A percentile compares a stretch with the other conserved stretches of the same genome.
Conservation (phyloP, 2,888 invertebrate species). For the Orthonychiurus folsomi region DNA sequence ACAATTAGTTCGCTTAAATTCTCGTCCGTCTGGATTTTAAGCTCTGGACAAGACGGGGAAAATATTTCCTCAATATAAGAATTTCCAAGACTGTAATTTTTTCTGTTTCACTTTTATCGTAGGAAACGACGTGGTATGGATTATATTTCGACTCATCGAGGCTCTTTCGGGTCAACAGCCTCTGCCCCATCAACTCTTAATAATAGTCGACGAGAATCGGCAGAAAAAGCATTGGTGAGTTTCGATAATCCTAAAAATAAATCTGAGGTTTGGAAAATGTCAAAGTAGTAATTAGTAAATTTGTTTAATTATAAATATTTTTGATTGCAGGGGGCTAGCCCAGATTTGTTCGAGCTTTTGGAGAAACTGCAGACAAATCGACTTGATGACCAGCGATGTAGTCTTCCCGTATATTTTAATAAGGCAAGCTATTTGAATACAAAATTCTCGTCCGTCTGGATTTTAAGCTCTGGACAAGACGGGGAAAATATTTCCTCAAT, state of each 20-base stretch:
- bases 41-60: no score
- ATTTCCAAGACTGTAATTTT: background rate
- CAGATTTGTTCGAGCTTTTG: conserved; percentile 82
- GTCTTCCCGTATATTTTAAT: conserved; percentile 79
- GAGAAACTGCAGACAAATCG: conserved; percentile 90
- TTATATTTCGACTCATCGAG: background rate
- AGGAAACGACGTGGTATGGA: background rate
- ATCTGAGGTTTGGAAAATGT: background rate
- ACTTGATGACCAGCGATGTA: conserved; percentile 94
- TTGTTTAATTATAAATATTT: conserved; percentile 12
- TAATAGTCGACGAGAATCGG: background rate
- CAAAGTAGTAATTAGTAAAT: background rate
- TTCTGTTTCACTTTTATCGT: background rate
- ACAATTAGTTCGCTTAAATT: no score
- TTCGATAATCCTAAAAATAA: background rate
- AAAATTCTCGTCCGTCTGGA: no score
- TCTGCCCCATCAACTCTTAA: background rate
- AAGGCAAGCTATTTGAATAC: no score
- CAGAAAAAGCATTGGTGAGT: background rate
- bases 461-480: no score
- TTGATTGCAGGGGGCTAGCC: conserved; percentile 36
- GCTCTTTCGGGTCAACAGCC: background rate
- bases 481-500: no score
- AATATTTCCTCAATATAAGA: no score
- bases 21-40: no score